phyloP scores from a whole-genome alignment of 2,113 vertebrate genomes.

The Mastomys natalensis region DNA sequence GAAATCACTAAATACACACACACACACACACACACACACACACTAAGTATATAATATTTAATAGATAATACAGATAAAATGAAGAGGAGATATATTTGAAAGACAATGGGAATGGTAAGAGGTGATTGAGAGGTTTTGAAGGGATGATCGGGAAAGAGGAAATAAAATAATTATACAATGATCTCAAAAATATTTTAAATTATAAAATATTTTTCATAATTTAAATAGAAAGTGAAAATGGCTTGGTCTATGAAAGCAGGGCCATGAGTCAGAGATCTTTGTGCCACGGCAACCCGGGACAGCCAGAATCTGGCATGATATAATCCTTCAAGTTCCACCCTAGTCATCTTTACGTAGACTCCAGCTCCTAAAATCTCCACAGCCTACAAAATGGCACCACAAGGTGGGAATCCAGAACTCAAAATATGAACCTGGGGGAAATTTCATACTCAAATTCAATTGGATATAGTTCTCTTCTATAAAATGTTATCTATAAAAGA shows the following conservation, averaged over 20 bases:
- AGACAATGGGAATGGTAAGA: not conserved
- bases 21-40: too few relatives aligned
- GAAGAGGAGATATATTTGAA: not conserved
- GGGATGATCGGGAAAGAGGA: not conserved
- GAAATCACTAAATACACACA: too few relatives aligned
- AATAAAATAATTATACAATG: not conserved
- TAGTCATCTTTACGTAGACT: not conserved
- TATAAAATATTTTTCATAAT: not conserved
- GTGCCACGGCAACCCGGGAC: fast-evolving
- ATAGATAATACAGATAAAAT: not conserved
- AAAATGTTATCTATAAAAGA: not conserved
- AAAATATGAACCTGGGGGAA: not conserved
- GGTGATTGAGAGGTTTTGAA: not conserved
- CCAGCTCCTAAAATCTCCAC: not conserved
- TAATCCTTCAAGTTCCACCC: not conserved
- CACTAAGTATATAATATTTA: too few relatives aligned
- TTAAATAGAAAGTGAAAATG: not conserved
- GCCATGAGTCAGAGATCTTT: too few relatives aligned
- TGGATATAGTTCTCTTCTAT: not conserved
- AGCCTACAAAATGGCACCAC: not conserved
- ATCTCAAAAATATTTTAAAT: not conserved
- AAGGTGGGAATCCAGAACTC: not conserved
- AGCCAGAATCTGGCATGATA: not conserved
- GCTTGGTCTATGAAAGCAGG: too few relatives aligned
- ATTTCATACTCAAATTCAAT: not conserved